Evolutionary conservation across 2,113 vertebrate species (phyloP).

Genomic region (Plestiodon gilberti): DNA sequence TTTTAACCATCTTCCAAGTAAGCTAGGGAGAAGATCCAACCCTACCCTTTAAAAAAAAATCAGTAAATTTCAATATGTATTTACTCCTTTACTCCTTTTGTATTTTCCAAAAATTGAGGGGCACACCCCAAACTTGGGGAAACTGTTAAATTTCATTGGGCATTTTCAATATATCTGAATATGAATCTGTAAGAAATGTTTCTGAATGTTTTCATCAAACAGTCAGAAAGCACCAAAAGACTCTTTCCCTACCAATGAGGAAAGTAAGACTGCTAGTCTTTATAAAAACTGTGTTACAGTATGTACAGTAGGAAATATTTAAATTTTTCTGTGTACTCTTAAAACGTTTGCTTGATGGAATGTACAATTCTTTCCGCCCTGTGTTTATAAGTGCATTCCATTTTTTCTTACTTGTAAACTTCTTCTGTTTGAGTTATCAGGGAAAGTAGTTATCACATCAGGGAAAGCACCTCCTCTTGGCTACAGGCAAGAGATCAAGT

Average conservation of each 20-base stretch:
- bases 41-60: not conserved
- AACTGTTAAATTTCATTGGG: not conserved
- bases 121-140: not conserved
- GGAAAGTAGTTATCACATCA: not conserved
- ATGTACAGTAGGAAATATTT: not conserved
- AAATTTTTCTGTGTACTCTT: not conserved
- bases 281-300: not conserved
- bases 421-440: not conserved
- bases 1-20: not conserved
- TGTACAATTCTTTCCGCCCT: not conserved
- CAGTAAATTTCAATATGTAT: not conserved
- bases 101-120: not conserved
- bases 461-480: not conserved
- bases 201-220: not conserved
- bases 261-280: not conserved
- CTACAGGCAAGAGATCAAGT: not conserved
- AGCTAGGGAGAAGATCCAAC: not conserved
- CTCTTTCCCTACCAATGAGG: not conserved
- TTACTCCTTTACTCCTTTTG: too few species aligned
- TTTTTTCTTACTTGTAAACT: not conserved
- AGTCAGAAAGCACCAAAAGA: not conserved
- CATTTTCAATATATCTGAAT: not conserved
- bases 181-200: not conserved
- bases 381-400: not conserved
- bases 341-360: not conserved